These are phyloP conservation scores for Oncorhynchus mykiss DNA, from an alignment of 2,113 vertebrate genomes.

Conservation along the genomic window DNA sequence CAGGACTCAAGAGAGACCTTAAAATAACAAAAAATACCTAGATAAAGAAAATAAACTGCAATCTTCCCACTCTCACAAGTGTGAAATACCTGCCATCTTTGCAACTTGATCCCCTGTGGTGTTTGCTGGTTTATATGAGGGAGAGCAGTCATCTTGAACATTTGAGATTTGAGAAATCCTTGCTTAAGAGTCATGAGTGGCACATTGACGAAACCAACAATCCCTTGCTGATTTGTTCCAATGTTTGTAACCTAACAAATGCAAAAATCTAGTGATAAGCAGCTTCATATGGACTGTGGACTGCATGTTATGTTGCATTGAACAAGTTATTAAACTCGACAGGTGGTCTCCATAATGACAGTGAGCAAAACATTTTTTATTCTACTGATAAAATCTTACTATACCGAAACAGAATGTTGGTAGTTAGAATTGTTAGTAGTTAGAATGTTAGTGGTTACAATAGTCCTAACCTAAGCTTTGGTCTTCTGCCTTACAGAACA, in stretches of 20 bases:
- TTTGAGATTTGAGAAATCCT: constrained; percentile 12
- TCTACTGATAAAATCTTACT: too few species aligned
- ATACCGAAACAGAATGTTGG: too few species aligned
- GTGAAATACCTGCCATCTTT: constrained; percentile 18
- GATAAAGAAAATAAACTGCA: constrained; percentile 48
- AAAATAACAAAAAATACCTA: constrained; percentile 55
- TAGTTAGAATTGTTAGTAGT: too few species aligned
- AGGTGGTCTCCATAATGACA: too few species aligned
- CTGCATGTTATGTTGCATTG: too few species aligned
- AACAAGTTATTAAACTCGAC: too few species aligned
- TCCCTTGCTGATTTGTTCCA: background rate
- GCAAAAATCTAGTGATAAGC: background rate
- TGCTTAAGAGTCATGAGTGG: background rate
- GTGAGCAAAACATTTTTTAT: too few species aligned
- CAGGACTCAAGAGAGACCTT: constrained; percentile 58
- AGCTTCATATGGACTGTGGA: too few species aligned
- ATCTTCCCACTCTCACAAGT: constrained; percentile 33
- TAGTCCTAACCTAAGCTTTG: too few species aligned
- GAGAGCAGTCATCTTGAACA: constrained; percentile 12
- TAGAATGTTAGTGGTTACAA: too few species aligned
- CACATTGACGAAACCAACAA: background rate
- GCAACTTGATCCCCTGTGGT: constrained; percentile 2
- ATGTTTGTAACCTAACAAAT: background rate
- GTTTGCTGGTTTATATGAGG: constrained; percentile 2
- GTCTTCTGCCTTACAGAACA: too few species aligned